Evolutionary conservation across 2,113 vertebrate genomes (phyloP).

Genomic region (Sigmodon hispidus): DNA sequence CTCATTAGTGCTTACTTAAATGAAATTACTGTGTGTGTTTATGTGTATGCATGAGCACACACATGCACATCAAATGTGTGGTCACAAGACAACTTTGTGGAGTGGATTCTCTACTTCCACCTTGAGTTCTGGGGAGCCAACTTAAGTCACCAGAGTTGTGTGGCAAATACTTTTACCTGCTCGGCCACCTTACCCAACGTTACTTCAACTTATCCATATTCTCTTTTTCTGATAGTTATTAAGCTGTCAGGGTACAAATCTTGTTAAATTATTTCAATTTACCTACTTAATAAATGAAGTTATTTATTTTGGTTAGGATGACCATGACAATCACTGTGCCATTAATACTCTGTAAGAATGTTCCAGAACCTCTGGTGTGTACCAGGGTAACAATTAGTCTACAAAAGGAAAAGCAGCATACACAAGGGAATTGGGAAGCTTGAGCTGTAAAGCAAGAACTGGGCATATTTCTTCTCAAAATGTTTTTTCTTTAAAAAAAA

Average conservation of each 20-base stretch:
- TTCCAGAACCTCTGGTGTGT: not conserved
- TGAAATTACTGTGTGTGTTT: not conserved
- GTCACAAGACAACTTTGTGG: not conserved
- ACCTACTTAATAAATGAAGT: not conserved
- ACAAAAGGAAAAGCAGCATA: not conserved
- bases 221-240: not conserved
- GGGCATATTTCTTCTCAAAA: not conserved
- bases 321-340: not conserved
- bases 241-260: not conserved
- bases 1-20: not conserved
- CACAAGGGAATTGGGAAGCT: not conserved
- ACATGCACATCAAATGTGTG: not conserved
- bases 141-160: not conserved
- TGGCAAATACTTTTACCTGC: not conserved
- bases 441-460: not conserved
- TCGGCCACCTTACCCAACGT: not conserved
- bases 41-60: not conserved
- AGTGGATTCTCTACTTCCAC: not conserved
- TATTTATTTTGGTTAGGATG: not conserved
- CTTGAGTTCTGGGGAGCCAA: not conserved
- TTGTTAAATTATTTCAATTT: not conserved
- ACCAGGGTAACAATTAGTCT: not conserved
- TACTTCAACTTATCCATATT: slow-evolving; percentile 13
- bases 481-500: no score
- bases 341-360: not conserved